A percentile compares a stretch with the other conserved stretches of the same genome.
Evolutionary conservation across 2,888 invertebrate species (phyloP).

Genomic region (Acronicta leporina): DNA sequence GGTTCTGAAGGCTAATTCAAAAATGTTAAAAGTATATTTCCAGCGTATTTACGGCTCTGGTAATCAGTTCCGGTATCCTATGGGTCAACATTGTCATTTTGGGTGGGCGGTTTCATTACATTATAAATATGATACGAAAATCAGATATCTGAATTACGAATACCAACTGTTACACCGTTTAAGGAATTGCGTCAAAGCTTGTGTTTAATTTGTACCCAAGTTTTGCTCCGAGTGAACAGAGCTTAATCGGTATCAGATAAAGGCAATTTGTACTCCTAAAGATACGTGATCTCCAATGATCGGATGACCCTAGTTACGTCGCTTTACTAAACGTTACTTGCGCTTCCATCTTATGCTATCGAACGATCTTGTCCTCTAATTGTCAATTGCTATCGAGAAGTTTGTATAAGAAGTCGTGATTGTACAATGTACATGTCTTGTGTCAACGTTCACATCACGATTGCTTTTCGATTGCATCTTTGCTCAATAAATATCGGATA

Average conservation of each 20-base stretch:
- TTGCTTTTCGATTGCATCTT: conserved; percentile 7
- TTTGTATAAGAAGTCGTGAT: conserved; percentile 28
- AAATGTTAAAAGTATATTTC: too few relatives aligned
- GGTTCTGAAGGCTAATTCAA: too few relatives aligned
- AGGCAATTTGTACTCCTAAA: conserved; percentile 48
- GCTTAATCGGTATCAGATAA: conserved; percentile 51
- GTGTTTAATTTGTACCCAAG: neutral
- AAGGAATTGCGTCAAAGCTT: too few relatives aligned
- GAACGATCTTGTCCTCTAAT: conserved; percentile 21
- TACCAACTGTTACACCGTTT: too few relatives aligned
- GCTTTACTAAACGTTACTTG: conserved; percentile 28
- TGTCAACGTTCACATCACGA: conserved; percentile 13
- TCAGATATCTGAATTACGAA: too few relatives aligned
- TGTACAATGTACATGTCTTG: conserved; percentile 5
- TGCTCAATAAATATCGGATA: neutral
- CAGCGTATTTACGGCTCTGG: too few relatives aligned
- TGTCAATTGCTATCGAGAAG: conserved; percentile 27
- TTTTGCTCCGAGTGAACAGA: conserved; percentile 13
- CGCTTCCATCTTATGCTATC: conserved; percentile 18
- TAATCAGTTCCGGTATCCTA: too few relatives aligned
- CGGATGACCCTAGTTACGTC: conserved; percentile 50
- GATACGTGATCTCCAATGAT: conserved; percentile 41
- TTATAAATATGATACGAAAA: too few relatives aligned
- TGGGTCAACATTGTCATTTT: too few relatives aligned
- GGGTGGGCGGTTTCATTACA: too few relatives aligned